A percentile compares a stretch with the other conserved stretches of the same genome.
phyloP scores from a whole-genome alignment of 2,113 vertebrate genomes.

The Aramus guarauna region DNA sequence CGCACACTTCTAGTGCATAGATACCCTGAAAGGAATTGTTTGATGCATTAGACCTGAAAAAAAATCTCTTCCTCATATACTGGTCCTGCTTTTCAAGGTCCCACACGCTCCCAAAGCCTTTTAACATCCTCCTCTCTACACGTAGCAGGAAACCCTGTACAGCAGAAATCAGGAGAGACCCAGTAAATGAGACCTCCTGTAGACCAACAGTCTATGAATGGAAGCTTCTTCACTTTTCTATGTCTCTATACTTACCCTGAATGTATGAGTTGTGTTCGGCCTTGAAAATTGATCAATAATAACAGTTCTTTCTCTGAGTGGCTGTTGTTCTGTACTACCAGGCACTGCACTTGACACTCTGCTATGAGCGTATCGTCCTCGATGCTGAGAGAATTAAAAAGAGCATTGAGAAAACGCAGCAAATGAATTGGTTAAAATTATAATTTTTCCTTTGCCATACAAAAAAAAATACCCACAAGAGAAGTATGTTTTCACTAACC shows the following conservation, averaged over 20 bases:
- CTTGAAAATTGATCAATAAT: constrained; percentile 68
- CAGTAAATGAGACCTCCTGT: background rate
- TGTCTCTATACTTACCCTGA: constrained; percentile 17
- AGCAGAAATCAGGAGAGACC: background rate
- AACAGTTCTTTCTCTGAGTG: constrained; percentile 69
- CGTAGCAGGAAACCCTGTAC: background rate
- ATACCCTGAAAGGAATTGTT: background rate
- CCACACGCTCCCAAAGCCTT: background rate
- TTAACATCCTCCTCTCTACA: background rate
- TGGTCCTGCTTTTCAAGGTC: background rate
- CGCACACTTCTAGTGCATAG: background rate
- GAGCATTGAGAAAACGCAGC: background rate
- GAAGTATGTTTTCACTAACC: background rate
- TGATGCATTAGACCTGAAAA: background rate
- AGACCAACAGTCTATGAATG: background rate
- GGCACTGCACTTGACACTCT: constrained; percentile 72
- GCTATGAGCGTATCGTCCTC: constrained; percentile 42
- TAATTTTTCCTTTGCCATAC: background rate
- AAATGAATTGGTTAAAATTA: background rate
- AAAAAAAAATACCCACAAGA: background rate
- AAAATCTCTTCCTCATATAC: background rate
- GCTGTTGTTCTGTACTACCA: constrained; percentile 43
- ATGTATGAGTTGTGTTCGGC: constrained; percentile 80
- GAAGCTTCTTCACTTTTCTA: background rate
- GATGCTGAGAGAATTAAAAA: constrained; percentile 52